Base-by-base conservation (phyloP, 53 echinoderm and acorn worm genomes). In the Patiria pectinifera region DNA sequence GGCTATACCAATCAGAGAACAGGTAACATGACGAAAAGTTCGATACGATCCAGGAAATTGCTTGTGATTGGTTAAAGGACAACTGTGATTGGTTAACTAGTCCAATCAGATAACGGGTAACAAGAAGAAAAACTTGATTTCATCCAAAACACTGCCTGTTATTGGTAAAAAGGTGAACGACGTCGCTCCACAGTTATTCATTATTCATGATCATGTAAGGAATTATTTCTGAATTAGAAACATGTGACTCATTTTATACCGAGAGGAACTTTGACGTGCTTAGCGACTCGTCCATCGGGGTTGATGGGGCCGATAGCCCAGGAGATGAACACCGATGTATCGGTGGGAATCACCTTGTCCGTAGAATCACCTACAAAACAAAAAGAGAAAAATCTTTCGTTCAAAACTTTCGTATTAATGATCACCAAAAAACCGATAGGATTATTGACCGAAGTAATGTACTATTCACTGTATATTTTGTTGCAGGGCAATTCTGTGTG, bases 261-360 rank as follows among this genome's bases (percentile, higher is more conserved):
- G 19, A 35, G 59, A 59, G 78, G 78, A 45, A 61, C 46, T 44
- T 25, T 82, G 22, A 44, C n/a, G 81, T 96, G 96, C 76, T 91
- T 95, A 59, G 95, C 94, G 4, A 92, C 96, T 24, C 80, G 81
- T 8, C 94, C 94, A 77, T 93, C 89, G 3, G 45, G 83, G 69
- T 94, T 94, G 74, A 96, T 95, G 23, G 86, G 85, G 43, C 96
- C 96, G 21, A 91, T 90, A 4, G 96, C 94, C 96, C 96, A 96
- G 48, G 92, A 92, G 47, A 96, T 93, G 46, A 87, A 95, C 16
- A 87, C 83, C 0, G 71, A 44, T 6, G 84, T 62, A 62, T 83
- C 80, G 0, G 92, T 85, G 4, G 87, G 78, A 12, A 95, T 94
- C 6, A 83, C 82, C 22, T 83, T 84, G 76, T 96, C 96, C 15